These are phyloP conservation scores for Penaeus chinensis DNA, from an alignment of 1,140 invertebrate species.

Conservation along the genomic window DNA sequence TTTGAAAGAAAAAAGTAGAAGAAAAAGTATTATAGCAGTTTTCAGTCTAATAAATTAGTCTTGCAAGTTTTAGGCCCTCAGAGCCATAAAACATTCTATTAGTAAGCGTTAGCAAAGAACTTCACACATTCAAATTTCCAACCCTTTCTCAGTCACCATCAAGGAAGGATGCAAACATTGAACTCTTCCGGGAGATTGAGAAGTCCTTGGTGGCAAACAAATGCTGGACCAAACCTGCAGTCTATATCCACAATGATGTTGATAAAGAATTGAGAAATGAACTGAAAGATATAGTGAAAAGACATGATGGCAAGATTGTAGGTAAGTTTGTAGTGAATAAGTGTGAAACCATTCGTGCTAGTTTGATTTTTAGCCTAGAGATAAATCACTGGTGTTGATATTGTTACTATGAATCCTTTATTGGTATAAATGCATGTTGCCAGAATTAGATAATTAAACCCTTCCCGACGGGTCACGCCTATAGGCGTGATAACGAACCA, in stretches of 20 bases:
- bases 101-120: no score
- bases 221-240: slow-evolving; percentile 80
- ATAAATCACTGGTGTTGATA: background rate
- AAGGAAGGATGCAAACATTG: slow-evolving; percentile 90
- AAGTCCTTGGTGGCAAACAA: slow-evolving; percentile 85
- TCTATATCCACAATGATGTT: slow-evolving; percentile 86
- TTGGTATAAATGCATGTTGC: no score
- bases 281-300: slow-evolving; percentile 88
- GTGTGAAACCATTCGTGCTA: no score
- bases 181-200: slow-evolving; percentile 94
- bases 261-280: slow-evolving; percentile 83
- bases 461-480: no score
- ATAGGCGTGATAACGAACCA: no score
- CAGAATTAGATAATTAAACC: no score
- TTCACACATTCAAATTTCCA: background rate
- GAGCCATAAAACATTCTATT: no score
- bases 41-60: no score
- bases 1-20: no score
- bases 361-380: background rate
- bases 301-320: slow-evolving; percentile 83
- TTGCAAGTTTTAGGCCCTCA: no score
- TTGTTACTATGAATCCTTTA: no score
- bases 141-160: slow-evolving; percentile 81
- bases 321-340: slow-evolving; percentile 63
- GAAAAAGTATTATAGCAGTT: no score